Evolutionary conservation across 2,113 vertebrate species (phyloP).

Genomic region (Hemiscyllium ocellatum): DNA sequence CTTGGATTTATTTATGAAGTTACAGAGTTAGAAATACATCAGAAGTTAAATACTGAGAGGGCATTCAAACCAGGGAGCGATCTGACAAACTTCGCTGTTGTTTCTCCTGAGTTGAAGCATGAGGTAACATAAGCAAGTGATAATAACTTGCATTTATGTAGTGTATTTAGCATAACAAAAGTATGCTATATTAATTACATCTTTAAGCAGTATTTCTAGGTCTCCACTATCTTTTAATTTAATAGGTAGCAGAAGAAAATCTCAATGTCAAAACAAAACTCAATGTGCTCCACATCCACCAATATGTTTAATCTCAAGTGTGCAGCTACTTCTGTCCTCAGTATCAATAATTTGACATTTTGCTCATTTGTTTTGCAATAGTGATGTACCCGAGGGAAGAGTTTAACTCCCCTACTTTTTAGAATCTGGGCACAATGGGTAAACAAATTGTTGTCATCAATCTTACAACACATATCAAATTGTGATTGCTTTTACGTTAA

Average conservation of each 20-base stretch:
- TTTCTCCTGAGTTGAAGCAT: background rate
- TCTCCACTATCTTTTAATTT: background rate
- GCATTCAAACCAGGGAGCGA: background rate
- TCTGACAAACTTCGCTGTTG: background rate
- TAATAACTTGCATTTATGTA: background rate
- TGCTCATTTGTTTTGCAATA: background rate
- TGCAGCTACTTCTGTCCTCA: background rate
- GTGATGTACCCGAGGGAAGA: background rate
- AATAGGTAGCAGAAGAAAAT: background rate
- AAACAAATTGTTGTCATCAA: background rate
- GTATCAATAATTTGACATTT: background rate
- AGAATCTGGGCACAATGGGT: background rate
- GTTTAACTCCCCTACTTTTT: background rate
- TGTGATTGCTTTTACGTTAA: background rate
- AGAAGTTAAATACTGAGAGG: background rate
- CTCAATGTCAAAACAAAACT: background rate
- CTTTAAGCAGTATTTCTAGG: background rate
- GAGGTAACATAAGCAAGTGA: background rate
- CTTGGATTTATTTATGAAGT: background rate
- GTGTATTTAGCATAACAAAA: background rate
- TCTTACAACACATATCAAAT: background rate
- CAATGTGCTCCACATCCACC: background rate
- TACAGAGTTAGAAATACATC: background rate
- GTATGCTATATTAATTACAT: background rate
- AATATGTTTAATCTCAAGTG: background rate